Evolutionary conservation across 2,888 invertebrate genomes (phyloP).

Genomic region (Heteromurus nitidus): DNA sequence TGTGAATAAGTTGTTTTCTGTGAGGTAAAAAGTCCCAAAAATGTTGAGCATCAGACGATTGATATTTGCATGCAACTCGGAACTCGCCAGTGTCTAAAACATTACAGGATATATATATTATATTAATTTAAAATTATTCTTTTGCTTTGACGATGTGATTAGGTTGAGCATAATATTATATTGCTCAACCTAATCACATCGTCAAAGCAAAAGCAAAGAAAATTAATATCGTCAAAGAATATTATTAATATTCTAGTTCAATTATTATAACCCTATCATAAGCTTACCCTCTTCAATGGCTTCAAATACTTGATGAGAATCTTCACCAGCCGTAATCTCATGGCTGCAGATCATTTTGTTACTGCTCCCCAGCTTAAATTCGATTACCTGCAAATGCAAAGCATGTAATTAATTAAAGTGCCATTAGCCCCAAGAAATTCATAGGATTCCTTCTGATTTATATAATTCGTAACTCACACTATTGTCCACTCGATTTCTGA

Average conservation of each 20-base stretch:
- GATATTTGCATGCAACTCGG: constrained; percentile 48
- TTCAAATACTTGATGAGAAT: constrained; percentile 50
- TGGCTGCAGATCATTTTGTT: constrained; percentile 46
- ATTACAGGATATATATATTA: not conserved
- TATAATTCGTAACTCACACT: constrained; percentile 32
- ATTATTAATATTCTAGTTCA: not conserved
- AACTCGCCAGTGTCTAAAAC: constrained; percentile 43
- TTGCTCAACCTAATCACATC: no score
- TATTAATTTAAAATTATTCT: not conserved
- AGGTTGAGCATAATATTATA: no score
- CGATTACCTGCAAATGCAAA: constrained; percentile 37
- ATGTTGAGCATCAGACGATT: constrained; percentile 45
- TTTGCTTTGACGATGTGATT: no score
- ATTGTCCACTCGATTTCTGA: constrained; percentile 39
- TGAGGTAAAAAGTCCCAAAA: constrained; percentile 53
- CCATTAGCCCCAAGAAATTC: not conserved
- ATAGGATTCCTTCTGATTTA: no score
- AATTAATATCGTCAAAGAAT: not conserved
- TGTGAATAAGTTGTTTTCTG: constrained; percentile 50
- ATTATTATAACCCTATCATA: no score
- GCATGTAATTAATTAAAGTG: not conserved
- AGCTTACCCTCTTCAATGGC: constrained; percentile 44
- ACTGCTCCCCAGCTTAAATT: constrained; percentile 45
- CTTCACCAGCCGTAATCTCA: constrained; percentile 26
- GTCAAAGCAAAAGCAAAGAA: no score